A percentile compares a stretch with the other conserved stretches of the same genome.
Conservation (phyloP, 2,113 vertebrate species). For the Gorsachius goisagi region DNA sequence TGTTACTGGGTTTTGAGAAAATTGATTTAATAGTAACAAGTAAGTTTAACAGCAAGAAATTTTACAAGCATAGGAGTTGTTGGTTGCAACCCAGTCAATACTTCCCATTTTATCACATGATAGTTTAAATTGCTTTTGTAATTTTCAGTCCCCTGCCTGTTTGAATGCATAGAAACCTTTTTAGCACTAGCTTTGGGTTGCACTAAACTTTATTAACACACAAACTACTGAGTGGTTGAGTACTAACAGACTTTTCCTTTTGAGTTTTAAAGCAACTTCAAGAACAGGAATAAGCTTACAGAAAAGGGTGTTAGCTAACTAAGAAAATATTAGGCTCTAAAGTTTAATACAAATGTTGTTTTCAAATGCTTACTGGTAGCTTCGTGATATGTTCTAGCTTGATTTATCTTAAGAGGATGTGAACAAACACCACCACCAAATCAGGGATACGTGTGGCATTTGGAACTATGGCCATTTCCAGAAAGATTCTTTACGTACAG, state of each 20-base stretch:
- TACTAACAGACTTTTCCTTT: neutral
- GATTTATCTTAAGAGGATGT: neutral
- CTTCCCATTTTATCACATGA: neutral
- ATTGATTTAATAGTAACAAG: neutral
- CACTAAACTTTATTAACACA: neutral
- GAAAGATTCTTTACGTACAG: neutral
- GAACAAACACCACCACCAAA: neutral
- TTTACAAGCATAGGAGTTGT: neutral
- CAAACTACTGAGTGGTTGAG: neutral
- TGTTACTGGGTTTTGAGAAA: neutral
- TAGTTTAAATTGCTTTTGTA: neutral
- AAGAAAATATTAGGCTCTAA: neutral
- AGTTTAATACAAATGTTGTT: neutral
- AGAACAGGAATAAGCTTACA: neutral
- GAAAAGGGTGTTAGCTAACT: neutral
- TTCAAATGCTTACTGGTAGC: neutral
- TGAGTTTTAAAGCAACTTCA: neutral
- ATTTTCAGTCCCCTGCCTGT: neutral
- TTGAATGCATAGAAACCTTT: neutral
- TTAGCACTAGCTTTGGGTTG: neutral
- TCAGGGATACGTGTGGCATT: neutral
- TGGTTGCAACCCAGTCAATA: neutral
- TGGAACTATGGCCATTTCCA: neutral
- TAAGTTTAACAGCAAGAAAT: neutral
- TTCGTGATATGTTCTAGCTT: neutral